phyloP scores from a whole-genome alignment of 2,797 vertebrate species.

The Hydrocynus forskahlii region DNA sequence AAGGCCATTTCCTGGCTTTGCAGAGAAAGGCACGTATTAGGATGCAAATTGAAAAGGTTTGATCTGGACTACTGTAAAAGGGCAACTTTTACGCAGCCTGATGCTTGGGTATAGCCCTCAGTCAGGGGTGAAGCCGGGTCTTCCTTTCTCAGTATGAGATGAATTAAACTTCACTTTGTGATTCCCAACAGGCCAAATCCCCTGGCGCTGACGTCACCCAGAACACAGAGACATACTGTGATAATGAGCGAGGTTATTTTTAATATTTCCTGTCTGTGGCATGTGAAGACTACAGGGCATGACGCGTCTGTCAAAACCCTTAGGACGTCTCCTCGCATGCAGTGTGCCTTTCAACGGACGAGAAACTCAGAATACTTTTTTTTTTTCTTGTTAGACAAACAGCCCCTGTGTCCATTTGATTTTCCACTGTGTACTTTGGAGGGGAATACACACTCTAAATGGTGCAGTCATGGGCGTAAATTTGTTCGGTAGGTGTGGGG shows the following conservation, averaged over 20 bases:
- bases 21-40: neutral
- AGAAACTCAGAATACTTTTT: slow-evolving; percentile 12
- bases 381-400: slow-evolving; percentile 7
- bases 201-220: neutral
- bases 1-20: neutral
- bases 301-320: neutral
- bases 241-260: slow-evolving; percentile 25
- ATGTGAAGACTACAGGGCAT: slow-evolving; percentile 24
- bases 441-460: neutral
- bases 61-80: slow-evolving; percentile 6
- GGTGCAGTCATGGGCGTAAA: slow-evolving; percentile 10
- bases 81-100: neutral
- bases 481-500: neutral
- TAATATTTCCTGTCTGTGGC: slow-evolving; percentile 16
- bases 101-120: neutral
- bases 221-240: neutral
- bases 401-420: slow-evolving; percentile 11
- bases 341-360: slow-evolving; percentile 8
- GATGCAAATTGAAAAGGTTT: slow-evolving; percentile 1
- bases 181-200: neutral
- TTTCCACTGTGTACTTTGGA: neutral
- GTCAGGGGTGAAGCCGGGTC: slow-evolving; percentile 4
- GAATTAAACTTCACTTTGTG: slow-evolving; percentile 31
- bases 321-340: neutral
- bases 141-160: slow-evolving; percentile 13